Base-by-base conservation (phyloP, 2,797 vertebrate genomes). In the Bradypodion ventrale region DNA sequence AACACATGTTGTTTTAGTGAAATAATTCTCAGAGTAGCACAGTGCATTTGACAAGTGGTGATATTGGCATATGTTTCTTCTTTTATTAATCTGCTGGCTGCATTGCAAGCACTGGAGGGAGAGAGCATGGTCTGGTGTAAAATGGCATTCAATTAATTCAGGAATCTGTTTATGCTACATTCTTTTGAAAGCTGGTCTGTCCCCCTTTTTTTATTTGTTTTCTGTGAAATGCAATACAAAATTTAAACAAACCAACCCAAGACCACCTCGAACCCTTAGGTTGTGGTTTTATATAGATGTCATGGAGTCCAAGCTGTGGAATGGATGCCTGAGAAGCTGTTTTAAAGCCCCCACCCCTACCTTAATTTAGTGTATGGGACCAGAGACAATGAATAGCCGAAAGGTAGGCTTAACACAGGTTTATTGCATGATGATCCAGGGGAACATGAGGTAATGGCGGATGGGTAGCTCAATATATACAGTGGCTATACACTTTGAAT, bases 21-120 rank as follows among this genome's bases (percentile, higher is more conserved):
- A 89, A 75, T 84, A 91, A 82, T 72, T 62, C 70, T 84, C 40
- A 77, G 87, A 87, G 84, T 75, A 86, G 84, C 73, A 85, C 78
- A 72, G 70, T 84, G 23, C 3, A 0, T 73, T 69, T 15, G 35
- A 75, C 86, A 88, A 89, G 83, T 80, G 77, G 63, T 68, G 89
- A 79, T 75, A n/a, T 49, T 87, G 80, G 77, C 83, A 87, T 70
- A 85, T 7, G 56, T 25, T n/a, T 82, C 89, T 21, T 56, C 15
- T 35, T 69, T 60, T 59, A 52, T 62, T 46, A 69, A 27, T 77
- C 3, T 87, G 40, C 79, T 85, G 52, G n/a, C 15, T 85, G 19
- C 0, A 0, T 77, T 75, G 63, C 2, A 68, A 79, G 40, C 80
- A 4, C 8, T 29, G 3, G 37, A 82, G 32, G 59, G 12, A 32